phyloP scores from a whole-genome alignment of 2,797 vertebrate genomes.

The Cynopterus sphinx region DNA sequence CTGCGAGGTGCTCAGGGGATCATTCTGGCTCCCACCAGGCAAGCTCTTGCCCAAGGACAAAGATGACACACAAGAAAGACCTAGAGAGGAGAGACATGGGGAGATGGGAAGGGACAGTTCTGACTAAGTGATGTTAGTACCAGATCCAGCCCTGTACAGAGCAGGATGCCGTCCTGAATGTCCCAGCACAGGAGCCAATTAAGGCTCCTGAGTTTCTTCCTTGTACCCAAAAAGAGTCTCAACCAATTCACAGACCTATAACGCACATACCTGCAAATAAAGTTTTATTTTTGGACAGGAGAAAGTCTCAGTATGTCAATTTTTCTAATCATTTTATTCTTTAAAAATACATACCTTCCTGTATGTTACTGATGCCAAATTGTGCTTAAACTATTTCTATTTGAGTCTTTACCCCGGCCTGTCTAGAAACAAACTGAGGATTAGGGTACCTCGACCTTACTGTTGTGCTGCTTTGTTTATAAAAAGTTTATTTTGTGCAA shows the following conservation, averaged over 20 bases:
- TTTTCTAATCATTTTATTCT: conserved; percentile 12
- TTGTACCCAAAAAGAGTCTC: neutral
- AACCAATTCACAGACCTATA: neutral
- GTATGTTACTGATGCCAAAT: neutral
- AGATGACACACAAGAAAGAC: neutral
- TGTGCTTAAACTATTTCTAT: neutral
- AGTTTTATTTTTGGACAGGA: neutral
- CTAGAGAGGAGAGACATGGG: neutral
- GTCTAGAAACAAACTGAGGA: neutral
- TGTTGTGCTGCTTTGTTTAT: neutral
- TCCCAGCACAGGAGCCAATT: neutral
- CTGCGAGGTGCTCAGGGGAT: neutral
- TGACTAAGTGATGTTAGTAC: neutral
- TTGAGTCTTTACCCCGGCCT: neutral
- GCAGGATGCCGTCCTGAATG: neutral
- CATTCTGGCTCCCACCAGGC: neutral
- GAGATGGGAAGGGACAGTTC: neutral
- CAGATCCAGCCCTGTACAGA: neutral
- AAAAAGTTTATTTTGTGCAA: neutral
- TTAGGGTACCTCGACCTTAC: neutral
- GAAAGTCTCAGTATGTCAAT: conserved; percentile 23
- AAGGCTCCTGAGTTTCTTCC: neutral
- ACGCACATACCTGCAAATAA: neutral
- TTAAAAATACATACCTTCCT: neutral
- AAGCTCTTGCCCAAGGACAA: neutral